A percentile compares a stretch with the other conserved stretches of the same genome.
phyloP scores from a whole-genome alignment of 2,113 vertebrate species.

The Panurus biarmicus region DNA sequence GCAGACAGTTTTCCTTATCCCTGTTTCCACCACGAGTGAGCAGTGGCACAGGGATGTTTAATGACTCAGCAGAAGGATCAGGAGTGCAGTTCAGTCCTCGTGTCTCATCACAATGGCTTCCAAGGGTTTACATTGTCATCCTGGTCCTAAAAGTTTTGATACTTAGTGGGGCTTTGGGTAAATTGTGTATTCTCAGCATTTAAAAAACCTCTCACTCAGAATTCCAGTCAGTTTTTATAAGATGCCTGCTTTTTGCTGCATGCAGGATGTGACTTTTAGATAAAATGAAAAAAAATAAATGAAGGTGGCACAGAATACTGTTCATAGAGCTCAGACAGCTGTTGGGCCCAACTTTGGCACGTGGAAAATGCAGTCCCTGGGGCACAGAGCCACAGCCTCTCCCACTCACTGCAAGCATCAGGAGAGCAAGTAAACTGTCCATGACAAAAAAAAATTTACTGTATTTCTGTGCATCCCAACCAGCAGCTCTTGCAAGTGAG shows the following conservation, averaged over 20 bases:
- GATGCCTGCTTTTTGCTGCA: neutral
- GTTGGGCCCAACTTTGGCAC: neutral
- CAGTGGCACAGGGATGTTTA: neutral
- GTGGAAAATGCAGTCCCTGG: neutral
- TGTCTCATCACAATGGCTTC: neutral
- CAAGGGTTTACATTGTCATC: neutral
- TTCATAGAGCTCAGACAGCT: neutral
- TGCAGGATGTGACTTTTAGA: neutral
- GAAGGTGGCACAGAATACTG: neutral
- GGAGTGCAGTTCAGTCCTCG: neutral
- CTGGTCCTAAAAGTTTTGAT: neutral
- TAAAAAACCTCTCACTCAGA: neutral
- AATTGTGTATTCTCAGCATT: neutral
- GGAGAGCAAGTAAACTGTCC: neutral
- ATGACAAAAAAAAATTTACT: neutral
- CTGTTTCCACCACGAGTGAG: neutral
- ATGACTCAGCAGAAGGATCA: constrained; percentile 24
- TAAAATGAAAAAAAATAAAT: neutral
- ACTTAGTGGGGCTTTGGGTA: neutral
- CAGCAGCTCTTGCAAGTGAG: neutral
- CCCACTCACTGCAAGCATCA: neutral
- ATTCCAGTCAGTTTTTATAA: neutral
- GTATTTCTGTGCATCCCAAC: neutral
- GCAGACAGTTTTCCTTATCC: neutral
- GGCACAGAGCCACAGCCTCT: neutral